Conservation (phyloP, 2,113 vertebrate species). For the Okapia johnstoni region DNA sequence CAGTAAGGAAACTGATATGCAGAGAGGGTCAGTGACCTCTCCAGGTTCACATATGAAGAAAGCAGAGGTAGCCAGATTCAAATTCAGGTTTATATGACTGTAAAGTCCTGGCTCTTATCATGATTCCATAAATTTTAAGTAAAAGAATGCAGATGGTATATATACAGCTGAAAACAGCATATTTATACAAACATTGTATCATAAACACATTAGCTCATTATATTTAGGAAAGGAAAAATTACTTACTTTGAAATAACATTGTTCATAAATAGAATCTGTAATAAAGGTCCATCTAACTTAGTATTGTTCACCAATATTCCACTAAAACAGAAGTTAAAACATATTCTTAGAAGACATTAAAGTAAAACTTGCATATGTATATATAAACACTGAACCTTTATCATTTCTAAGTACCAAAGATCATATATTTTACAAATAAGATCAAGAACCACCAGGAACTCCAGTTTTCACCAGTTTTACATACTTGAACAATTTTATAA, state of each 20-base stretch:
- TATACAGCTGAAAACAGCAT: not conserved
- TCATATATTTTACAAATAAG: not conserved
- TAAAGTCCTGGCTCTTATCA: not conserved
- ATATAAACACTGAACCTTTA: not conserved
- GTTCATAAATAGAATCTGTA: conserved; percentile 95
- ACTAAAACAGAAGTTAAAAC: conserved; percentile 80
- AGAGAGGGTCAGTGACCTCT: not conserved
- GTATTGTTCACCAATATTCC: conserved; percentile 87
- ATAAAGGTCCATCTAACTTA: conserved; percentile 90
- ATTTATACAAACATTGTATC: not conserved
- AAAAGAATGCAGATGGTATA: not conserved
- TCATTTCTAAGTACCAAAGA: not conserved
- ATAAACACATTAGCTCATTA: not conserved
- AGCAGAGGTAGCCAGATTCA: not conserved
- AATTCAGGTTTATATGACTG: not conserved
- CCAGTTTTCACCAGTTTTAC: not conserved
- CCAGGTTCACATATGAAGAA: not conserved
- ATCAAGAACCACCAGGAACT: not conserved
- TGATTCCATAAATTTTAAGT: not conserved
- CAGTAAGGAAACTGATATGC: not conserved
- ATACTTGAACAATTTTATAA: not conserved
- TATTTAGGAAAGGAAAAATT: conserved; percentile 9
- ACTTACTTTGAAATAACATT: conserved; percentile 97
- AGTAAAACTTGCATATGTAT: not conserved
- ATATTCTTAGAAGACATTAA: conserved; percentile 50